phyloP scores from a whole-genome alignment of 1,140 invertebrate genomes.

The Ceratina japonica region DNA sequence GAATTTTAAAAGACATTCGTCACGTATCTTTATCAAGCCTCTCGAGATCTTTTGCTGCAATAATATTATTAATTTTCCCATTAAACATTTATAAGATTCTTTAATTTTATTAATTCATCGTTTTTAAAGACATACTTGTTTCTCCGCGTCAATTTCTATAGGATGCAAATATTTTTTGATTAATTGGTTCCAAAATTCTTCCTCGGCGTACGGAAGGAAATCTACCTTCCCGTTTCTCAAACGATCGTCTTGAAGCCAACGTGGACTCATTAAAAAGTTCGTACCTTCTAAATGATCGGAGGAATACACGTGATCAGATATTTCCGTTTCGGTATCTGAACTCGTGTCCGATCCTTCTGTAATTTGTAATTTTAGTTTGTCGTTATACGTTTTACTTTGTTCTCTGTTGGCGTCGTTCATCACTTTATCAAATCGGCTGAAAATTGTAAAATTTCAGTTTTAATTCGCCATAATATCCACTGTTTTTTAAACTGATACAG shows the following conservation, averaged over 20 bases:
- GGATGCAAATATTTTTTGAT: conserved; percentile 87
- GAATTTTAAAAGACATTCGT: conserved; percentile 88
- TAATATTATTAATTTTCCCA: conserved; percentile 7
- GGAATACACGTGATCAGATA: not conserved
- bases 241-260: conserved; percentile 86
- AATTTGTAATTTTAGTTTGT: conserved; percentile 17
- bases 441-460: conserved; percentile 9
- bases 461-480: not conserved
- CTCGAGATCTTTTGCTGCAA: conserved; percentile 80
- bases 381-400: conserved; percentile 11
- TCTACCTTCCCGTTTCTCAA: conserved; percentile 83
- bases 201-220: conserved; percentile 82
- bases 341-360: conserved; percentile 1
- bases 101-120: not conserved
- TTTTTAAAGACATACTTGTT: conserved; percentile 42
- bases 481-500: conserved; percentile 58
- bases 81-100: not conserved
- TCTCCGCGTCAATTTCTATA: conserved; percentile 78
- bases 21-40: conserved; percentile 84
- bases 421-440: not conserved
- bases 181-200: conserved; percentile 87
- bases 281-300: not conserved
- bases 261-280: conserved; percentile 81
- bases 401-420: conserved; percentile 21
- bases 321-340: conserved; percentile 52